Conservation (phyloP, 2,113 vertebrate genomes). For the Zosterops japonicus region DNA sequence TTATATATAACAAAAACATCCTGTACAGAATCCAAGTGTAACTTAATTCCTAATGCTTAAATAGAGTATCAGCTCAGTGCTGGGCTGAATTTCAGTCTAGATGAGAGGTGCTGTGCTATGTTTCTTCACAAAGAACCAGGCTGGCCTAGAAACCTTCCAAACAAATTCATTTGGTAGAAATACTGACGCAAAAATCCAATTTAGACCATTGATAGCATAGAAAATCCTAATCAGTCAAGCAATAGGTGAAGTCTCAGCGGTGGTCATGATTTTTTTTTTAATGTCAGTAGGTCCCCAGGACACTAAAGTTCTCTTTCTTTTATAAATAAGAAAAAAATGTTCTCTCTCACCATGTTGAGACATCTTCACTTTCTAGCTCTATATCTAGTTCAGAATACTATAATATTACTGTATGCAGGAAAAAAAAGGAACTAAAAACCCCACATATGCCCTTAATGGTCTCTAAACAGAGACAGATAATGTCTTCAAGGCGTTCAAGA, state of each 20-base stretch:
- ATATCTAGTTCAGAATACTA: not conserved
- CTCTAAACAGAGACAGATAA: not conserved
- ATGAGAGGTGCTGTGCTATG: not conserved
- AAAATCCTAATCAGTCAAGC: not conserved
- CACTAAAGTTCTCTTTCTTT: not conserved
- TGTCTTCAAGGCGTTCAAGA: not conserved
- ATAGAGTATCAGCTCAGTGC: not conserved
- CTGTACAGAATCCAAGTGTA: not conserved
- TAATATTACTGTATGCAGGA: not conserved
- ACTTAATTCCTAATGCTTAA: not conserved
- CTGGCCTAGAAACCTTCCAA: not conserved
- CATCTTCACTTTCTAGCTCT: not conserved
- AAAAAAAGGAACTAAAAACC: not conserved
- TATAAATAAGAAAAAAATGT: not conserved
- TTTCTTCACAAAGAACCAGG: not conserved
- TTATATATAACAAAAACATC: not conserved
- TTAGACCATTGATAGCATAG: not conserved
- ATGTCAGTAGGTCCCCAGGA: not conserved
- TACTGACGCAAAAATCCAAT: not conserved
- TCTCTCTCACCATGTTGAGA: not conserved
- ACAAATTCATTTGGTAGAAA: not conserved
- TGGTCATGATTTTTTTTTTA: not conserved
- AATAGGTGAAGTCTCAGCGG: not conserved
- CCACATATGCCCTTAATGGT: not conserved
- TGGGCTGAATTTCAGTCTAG: not conserved